Base-by-base conservation (phyloP, 2,888 invertebrate genomes). In the Xylota sylvarum region DNA sequence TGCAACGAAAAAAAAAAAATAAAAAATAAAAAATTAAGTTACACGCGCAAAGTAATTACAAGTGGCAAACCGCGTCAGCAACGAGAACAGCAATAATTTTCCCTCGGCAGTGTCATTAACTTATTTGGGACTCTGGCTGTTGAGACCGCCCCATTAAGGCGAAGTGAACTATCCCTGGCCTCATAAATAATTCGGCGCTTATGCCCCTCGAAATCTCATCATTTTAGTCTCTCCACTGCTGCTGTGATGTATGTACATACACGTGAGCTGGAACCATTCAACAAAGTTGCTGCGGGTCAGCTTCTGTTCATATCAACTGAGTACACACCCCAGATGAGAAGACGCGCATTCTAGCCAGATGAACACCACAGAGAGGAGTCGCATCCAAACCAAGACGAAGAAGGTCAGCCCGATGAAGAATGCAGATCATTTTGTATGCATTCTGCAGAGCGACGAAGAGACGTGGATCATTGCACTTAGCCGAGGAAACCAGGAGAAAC, bases 161-260 rank as follows among this genome's bases (percentile, higher is more conserved):
- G 58, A 58, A 32, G 30, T 77, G 69, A 82, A 82, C 81, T 82
- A 72, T 77, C 64, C n/a, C 40, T 62, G 78, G 70, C 50, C 70
- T 78, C 82, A 78, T 82, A 83, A 83, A 83, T 83, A 78, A 83
- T 83, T 83, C 60, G 83, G 78, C 83, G 83, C 78, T 78, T 78
- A 50, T 58, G 50, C 65, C 10, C 23, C 77, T 64, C 40, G 50
- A 60, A 69, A 69, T 50, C 77, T 77, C 77, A 60, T 77, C 77
- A 50, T 69, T 69, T 77, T 52, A 9, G 30, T 27, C 35, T 32
- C 35, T 10, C n/a, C n/a, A n/a, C n/a, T 12, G 27, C 52, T 37
- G 19, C 14, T 37, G 70, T 72, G 30, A 40, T 50, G 52, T 64
- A 35, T 9, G 35, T n/a, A 35, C 9, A 40, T n/a, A 73, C 19